These are phyloP conservation scores for Bicyclus anynana DNA, from an alignment of 1,140 invertebrate genomes.

Conservation along the genomic window DNA sequence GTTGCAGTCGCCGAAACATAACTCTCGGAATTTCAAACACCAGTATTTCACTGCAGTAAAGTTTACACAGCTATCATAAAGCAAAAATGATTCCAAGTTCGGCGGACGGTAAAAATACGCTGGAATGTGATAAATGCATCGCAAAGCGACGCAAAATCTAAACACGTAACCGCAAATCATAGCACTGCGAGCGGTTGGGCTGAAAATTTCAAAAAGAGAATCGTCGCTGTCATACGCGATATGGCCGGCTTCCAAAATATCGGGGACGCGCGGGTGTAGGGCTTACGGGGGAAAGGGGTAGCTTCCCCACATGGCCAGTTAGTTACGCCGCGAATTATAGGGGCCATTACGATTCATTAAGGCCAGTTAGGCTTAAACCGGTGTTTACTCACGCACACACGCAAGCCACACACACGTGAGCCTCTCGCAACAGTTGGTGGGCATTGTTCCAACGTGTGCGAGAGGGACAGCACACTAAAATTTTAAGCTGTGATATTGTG, in stretches of 20 bases:
- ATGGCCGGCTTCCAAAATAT: constrained; percentile 71
- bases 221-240: constrained; percentile 68
- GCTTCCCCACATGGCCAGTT: constrained; percentile 74
- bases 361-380: constrained; percentile 78
- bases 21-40: constrained; percentile 44
- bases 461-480: constrained; percentile 41
- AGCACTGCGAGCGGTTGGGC: constrained; percentile 45
- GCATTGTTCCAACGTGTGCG: constrained; percentile 45
- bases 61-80: constrained; percentile 33
- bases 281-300: constrained; percentile 31
- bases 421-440: constrained; percentile 54
- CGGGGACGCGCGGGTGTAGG: constrained; percentile 33
- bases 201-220: constrained; percentile 73
- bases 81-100: constrained; percentile 25
- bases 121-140: constrained; percentile 40
- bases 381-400: constrained; percentile 72
- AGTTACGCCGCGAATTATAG: constrained; percentile 79
- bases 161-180: constrained; percentile 67
- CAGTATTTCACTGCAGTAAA: constrained; percentile 30
- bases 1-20: constrained; percentile 49
- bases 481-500: constrained; percentile 64
- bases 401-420: constrained; percentile 30
- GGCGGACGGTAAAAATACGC: constrained; percentile 25
- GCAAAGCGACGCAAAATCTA: constrained; percentile 46
- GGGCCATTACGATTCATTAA: constrained; percentile 79